These are phyloP conservation scores for Himantopus leucocephalus DNA, from an alignment of 2,113 vertebrate genomes.

Conservation along the genomic window DNA sequence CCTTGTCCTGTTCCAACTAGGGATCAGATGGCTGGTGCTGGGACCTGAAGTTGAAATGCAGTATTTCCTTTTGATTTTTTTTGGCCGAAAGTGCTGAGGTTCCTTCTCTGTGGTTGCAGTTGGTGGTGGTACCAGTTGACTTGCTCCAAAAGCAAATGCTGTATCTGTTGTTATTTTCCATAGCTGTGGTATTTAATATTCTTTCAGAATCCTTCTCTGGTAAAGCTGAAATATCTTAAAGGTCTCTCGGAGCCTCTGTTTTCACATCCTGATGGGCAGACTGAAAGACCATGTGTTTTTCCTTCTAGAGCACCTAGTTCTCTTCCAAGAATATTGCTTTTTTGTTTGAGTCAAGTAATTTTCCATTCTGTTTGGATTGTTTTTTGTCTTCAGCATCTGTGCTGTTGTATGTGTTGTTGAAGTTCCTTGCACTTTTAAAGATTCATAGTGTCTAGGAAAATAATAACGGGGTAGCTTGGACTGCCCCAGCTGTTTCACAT, in stretches of 20 bases:
- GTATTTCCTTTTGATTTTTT: background rate
- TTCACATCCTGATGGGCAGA: background rate
- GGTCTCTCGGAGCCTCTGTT: background rate
- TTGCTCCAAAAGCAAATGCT: background rate
- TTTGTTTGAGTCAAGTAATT: background rate
- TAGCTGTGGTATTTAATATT: background rate
- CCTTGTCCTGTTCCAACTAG: background rate
- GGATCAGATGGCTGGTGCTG: background rate
- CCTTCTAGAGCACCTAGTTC: background rate
- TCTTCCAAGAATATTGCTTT: background rate
- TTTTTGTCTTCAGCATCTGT: background rate
- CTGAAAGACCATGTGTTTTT: background rate
- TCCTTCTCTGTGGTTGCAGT: background rate
- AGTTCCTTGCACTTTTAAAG: background rate
- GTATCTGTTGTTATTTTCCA: background rate
- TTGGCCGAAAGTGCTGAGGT: background rate
- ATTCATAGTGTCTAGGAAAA: background rate
- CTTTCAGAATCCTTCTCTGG: background rate
- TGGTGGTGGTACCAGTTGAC: background rate
- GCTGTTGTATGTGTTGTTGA: background rate
- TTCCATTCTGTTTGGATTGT: background rate
- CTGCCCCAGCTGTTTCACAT: background rate
- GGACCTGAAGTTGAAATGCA: background rate
- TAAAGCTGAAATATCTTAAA: background rate
- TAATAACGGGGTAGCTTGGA: background rate